Evolutionary conservation across 2,888 invertebrate species (phyloP).

Genomic region (Drosophila formosana): DNA sequence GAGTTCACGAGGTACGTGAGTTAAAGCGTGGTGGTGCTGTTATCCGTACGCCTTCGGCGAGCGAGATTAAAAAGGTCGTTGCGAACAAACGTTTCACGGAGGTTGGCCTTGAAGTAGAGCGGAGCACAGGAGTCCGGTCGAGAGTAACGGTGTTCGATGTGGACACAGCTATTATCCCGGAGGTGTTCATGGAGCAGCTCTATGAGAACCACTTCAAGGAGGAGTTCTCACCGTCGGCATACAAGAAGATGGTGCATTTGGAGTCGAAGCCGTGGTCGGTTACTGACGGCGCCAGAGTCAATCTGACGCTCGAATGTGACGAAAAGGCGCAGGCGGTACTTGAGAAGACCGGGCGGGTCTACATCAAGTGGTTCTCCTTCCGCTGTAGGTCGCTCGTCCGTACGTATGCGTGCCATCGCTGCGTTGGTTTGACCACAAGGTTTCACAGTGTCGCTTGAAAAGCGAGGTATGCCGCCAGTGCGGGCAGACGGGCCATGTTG

Average conservation of each 20-base stretch:
- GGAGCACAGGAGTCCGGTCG: no score
- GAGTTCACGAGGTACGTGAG: no score
- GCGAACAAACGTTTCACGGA: no score
- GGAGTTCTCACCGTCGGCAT: neutral
- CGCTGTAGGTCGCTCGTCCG: slow-evolving; percentile 2
- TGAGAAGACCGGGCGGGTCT: no score
- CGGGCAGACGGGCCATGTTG: neutral
- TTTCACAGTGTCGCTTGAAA: slow-evolving; percentile 26
- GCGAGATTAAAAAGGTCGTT: no score
- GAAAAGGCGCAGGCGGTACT: neutral
- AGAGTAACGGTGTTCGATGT: no score
- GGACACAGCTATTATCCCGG: no score
- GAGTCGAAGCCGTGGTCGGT: slow-evolving; percentile 26
- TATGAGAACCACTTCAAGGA: slow-evolving; percentile 16
- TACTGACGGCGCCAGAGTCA: slow-evolving; percentile 1
- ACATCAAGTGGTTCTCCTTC: no score
- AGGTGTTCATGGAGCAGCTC: no score
- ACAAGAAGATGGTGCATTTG: slow-evolving; percentile 17
- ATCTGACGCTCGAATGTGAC: slow-evolving; percentile 23
- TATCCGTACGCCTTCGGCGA: no score
- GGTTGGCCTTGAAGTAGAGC: no score
- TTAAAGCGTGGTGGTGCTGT: no score
- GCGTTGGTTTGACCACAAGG: slow-evolving; percentile 34
- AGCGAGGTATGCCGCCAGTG: slow-evolving; percentile 16
- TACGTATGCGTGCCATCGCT: slow-evolving; percentile 28